Evolutionary conservation across 1,140 invertebrate genomes (phyloP), one percentile per base, ranked within the genome.

Genomic region (Diorhabda elongata): DNA sequence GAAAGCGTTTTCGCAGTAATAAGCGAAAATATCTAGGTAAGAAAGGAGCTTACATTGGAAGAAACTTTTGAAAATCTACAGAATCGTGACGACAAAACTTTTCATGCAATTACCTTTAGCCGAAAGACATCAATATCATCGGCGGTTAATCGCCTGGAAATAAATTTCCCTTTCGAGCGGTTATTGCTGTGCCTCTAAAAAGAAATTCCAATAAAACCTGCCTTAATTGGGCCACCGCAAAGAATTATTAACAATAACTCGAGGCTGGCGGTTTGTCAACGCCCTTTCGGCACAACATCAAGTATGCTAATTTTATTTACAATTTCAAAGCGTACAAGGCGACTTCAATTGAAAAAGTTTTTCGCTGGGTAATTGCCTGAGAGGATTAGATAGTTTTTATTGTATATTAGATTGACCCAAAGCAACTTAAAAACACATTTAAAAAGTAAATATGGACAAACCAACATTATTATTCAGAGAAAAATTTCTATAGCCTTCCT

Each of bases 231-330:
- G n/a, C 47, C 47, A 52, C 47, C 47, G 47, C 47, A 52, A 52
- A 52, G 47, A 52, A 52, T 52, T 52, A 52, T 52, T 52, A 52
- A 52, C 47, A 52, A 52, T 52, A 52, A 8, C 47, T 52, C 47
- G 47, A n/a, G 3, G 47, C 47, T 52, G 47, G 47, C n/a, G 47
- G 47, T 52, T 52, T 52, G 47, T 52, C 47, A 52, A 52, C 47
- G 47, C 47, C 47, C 47, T 52, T 52, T 52, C 47, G 47, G 47
- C 47, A 52, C 47, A 52, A 52, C 47, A n/a, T 52, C 47, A 52
- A 52, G 47, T 52, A 52, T 52, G 47, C 47, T 52, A 52, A 52
- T 52, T 52, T 52, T 52, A 52, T 52, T 52, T 52, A 52, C 47
- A 6, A 3, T 52, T 52, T 52, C 3, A 52, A 52, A 52, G 47